phyloP scores from a whole-genome alignment of 1,140 invertebrate species.

The Meloidogyne chitwoodi region DNA sequence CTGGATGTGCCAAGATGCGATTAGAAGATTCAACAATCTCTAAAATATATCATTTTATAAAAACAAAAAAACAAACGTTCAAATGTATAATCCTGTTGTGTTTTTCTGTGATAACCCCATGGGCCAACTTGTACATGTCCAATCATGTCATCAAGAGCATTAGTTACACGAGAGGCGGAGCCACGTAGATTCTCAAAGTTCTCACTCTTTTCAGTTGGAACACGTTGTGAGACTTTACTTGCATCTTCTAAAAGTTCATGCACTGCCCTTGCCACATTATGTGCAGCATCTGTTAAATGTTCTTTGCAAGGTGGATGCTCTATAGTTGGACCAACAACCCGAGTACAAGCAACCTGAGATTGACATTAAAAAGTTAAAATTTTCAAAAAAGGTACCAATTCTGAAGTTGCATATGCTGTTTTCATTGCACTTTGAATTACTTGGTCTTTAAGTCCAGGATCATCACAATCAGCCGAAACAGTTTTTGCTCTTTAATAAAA shows the following conservation, averaged over 20 bases:
- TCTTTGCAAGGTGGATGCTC: slow-evolving; percentile 86
- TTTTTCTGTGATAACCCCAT: slow-evolving; percentile 50
- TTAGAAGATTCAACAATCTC: slow-evolving; percentile 71
- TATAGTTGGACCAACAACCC: slow-evolving; percentile 73
- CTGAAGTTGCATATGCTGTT: background rate
- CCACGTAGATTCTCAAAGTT: slow-evolving; percentile 73
- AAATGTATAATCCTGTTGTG: slow-evolving; percentile 54
- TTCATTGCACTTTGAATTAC: slow-evolving; percentile 69
- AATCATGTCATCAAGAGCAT: slow-evolving; percentile 81
- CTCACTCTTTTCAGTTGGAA: slow-evolving; percentile 54
- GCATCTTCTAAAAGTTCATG: slow-evolving; percentile 82
- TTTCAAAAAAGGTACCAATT: slow-evolving; percentile 66
- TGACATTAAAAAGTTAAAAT: slow-evolving; percentile 83
- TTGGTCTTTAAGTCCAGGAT: slow-evolving; percentile 69
- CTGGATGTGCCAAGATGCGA: slow-evolving; percentile 73
- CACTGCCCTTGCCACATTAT: slow-evolving; percentile 80
- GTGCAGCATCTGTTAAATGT: slow-evolving; percentile 83
- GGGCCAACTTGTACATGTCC: slow-evolving; percentile 75
- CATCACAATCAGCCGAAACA: slow-evolving; percentile 73
- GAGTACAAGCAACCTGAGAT: slow-evolving; percentile 92
- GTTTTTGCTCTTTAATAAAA: slow-evolving; percentile 61
- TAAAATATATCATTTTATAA: background rate
- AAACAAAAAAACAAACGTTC: slow-evolving; percentile 48
- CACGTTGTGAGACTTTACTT: slow-evolving; percentile 65
- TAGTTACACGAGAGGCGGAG: slow-evolving; percentile 78